These are phyloP conservation scores for Hanleya hanleyi DNA, from an alignment of 2,888 invertebrate genomes.

Conservation along the genomic window DNA sequence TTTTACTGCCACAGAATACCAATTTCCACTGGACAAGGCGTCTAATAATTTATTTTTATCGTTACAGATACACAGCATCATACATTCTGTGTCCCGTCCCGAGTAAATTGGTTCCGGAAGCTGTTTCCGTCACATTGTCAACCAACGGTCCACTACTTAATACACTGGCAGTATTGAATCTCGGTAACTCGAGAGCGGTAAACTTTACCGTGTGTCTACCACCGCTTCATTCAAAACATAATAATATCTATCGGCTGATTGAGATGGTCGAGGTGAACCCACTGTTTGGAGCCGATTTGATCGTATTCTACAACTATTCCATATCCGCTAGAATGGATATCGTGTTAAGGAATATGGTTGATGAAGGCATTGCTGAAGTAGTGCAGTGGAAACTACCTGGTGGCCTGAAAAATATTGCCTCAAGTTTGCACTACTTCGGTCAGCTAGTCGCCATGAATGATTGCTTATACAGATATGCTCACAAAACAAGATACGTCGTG, in stretches of 20 bases:
- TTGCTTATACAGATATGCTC: constrained; percentile 43
- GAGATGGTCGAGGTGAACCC: constrained; percentile 40
- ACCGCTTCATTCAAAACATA: constrained; percentile 32
- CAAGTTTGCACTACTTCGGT: constrained; percentile 46
- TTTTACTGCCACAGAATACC: too few relatives aligned
- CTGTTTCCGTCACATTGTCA: background rate
- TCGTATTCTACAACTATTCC: constrained; percentile 42
- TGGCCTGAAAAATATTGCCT: constrained; percentile 26
- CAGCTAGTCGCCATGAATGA: constrained; percentile 43
- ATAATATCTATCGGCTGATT: constrained; percentile 25
- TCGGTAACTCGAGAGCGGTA: too few relatives aligned
- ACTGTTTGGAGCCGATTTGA: constrained; percentile 38
- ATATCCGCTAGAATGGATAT: constrained; percentile 15
- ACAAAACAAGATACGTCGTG: constrained; percentile 34
- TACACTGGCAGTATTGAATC: too few relatives aligned
- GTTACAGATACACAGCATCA: background rate
- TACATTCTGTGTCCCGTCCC: background rate
- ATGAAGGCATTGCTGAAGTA: background rate
- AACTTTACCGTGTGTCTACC: constrained; percentile 26
- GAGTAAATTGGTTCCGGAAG: background rate
- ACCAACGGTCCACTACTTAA: too few relatives aligned
- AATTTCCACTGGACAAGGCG: too few relatives aligned
- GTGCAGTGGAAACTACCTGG: background rate
- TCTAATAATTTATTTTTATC: too few relatives aligned
- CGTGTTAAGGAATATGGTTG: background rate